phyloP scores from a whole-genome alignment of 1,140 invertebrate species.

The Rhopalosiphum padi region DNA sequence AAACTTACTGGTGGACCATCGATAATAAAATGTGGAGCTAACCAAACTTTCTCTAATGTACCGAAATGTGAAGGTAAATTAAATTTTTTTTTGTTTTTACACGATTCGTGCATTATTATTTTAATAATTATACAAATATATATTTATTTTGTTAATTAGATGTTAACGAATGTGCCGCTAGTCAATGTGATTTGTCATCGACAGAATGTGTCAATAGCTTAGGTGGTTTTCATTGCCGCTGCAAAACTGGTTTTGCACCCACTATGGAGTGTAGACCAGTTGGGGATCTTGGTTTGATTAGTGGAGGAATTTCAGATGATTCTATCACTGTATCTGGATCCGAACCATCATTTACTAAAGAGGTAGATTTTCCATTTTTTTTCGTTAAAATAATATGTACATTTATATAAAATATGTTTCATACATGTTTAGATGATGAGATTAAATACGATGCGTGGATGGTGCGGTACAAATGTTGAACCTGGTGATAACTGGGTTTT shows the following conservation, averaged over 20 bases:
- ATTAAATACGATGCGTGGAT: conserved; percentile 81
- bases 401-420: background rate
- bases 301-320: conserved; percentile 87
- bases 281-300: conserved; percentile 85
- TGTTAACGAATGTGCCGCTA: conserved; percentile 89
- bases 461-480: conserved; percentile 87
- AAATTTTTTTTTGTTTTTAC: background rate
- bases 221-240: conserved; percentile 92
- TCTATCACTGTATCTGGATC: conserved; percentile 85
- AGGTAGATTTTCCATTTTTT: conserved; percentile 66
- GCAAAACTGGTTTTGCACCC: conserved; percentile 82
- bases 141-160: conserved; percentile 67
- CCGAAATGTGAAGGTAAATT: conserved; percentile 79
- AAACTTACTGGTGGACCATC: conserved; percentile 84
- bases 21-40: conserved; percentile 85
- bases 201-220: conserved; percentile 91
- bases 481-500: conserved; percentile 87
- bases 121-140: background rate
- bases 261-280: conserved; percentile 89
- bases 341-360: conserved; percentile 82
- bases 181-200: conserved; percentile 87
- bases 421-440: conserved; percentile 72
- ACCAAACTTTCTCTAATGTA: conserved; percentile 83
- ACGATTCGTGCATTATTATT: background rate
- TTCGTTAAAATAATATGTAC: background rate